Evolutionary conservation across 2,113 vertebrate genomes (phyloP).

Genomic region (Vulpes ferrilata): DNA sequence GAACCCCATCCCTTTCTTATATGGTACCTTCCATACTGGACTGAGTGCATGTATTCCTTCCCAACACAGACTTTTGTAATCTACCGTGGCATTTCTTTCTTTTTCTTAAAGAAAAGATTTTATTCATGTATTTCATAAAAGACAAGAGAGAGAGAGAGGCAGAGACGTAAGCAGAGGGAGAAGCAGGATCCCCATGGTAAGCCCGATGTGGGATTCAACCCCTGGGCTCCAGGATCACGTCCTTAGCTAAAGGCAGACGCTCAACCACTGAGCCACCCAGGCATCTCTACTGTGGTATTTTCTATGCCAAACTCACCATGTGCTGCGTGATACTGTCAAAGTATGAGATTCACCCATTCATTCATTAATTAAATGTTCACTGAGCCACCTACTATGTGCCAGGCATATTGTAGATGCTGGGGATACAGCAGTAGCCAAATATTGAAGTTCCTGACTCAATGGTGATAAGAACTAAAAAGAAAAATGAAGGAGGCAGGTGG

Average conservation of each 20-base stretch:
- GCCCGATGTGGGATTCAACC: too few relatives aligned
- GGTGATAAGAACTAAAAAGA: neutral
- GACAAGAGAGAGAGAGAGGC: too few relatives aligned
- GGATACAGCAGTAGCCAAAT: neutral
- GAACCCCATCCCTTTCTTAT: neutral
- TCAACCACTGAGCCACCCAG: too few relatives aligned
- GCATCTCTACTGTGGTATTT: neutral
- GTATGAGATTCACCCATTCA: neutral
- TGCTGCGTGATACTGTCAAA: neutral
- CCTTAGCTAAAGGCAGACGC: too few relatives aligned
- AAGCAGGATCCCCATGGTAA: too few relatives aligned
- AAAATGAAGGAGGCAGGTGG: constrained; percentile 9
- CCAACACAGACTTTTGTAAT: neutral
- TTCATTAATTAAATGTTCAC: neutral
- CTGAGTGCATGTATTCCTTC: neutral
- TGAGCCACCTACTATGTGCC: neutral
- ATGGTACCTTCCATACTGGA: neutral
- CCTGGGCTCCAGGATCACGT: too few relatives aligned
- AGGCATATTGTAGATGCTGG: neutral
- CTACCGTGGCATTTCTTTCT: neutral
- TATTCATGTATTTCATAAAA: too few relatives aligned
- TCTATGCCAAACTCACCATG: neutral
- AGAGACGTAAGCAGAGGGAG: too few relatives aligned
- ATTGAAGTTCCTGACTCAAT: neutral
- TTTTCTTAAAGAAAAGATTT: too few relatives aligned